Conservation (phyloP, 1,140 invertebrate species). For the Trachelipus rathkii region DNA sequence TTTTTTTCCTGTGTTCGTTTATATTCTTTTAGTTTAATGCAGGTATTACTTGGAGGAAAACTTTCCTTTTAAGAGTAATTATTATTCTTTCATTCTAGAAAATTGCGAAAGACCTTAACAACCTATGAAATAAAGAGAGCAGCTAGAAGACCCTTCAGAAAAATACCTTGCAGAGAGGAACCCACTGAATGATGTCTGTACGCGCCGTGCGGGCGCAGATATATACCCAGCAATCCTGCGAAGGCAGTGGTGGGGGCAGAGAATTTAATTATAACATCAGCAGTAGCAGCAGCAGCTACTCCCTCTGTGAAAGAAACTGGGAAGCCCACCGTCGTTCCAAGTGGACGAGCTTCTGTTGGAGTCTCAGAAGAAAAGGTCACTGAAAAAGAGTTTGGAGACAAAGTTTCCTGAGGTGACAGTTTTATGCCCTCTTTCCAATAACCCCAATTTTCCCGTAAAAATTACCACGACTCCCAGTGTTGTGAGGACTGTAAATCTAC, state of each 20-base stretch:
- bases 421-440: not conserved
- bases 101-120: not conserved
- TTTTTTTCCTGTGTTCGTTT: too few relatives aligned
- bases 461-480: too few relatives aligned
- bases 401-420: not conserved
- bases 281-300: too few relatives aligned
- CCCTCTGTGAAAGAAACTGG: too few relatives aligned
- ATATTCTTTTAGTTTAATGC: too few relatives aligned
- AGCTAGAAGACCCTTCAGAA: not conserved
- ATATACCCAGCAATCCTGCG: not conserved
- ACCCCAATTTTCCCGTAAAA: not conserved
- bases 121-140: constrained; percentile 1
- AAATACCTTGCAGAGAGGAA: not conserved
- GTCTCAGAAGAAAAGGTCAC: not conserved
- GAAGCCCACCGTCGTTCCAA: too few relatives aligned
- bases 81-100: not conserved
- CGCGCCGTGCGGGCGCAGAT: not conserved
- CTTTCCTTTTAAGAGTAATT: too few relatives aligned
- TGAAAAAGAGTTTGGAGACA: not conserved
- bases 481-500: too few relatives aligned
- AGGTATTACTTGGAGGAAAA: too few relatives aligned
- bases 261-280: too few relatives aligned
- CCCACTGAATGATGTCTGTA: constrained; percentile 3
- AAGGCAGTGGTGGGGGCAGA: not conserved
- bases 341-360: too few relatives aligned